Conservation (phyloP, 30 jellyfish, hydroid and myxozoan genomes). For the Hydractinia echinata region DNA sequence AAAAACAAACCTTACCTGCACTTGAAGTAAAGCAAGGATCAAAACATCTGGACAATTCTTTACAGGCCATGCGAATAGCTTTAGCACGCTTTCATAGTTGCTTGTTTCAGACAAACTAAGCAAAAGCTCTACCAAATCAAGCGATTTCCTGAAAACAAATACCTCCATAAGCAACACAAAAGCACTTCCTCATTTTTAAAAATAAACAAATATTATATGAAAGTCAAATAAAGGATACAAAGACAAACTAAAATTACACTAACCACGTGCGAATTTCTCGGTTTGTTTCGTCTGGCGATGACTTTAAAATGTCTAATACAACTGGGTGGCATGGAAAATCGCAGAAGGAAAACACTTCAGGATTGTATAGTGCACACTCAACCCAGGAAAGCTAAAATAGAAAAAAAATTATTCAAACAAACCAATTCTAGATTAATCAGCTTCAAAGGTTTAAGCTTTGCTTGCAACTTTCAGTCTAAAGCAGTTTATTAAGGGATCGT, state of each 20-base stretch:
- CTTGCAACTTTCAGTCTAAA: no score
- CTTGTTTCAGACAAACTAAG: slow-evolving; percentile 80
- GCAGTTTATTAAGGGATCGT: no score
- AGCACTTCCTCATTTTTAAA: neutral
- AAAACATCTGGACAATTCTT: slow-evolving; percentile 88
- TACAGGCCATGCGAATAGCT: slow-evolving; percentile 84
- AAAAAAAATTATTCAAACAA: neutral
- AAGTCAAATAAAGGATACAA: neutral
- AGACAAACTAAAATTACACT: neutral
- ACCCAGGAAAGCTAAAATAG: slow-evolving; percentile 73
- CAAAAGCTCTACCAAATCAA: slow-evolving; percentile 66
- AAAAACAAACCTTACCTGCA: slow-evolving; percentile 19
- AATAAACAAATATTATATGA: no score
- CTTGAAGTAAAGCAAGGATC: slow-evolving; percentile 75
- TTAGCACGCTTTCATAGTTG: slow-evolving; percentile 73
- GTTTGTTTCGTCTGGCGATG: slow-evolving; percentile 87
- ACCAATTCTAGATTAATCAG: no score
- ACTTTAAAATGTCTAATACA: slow-evolving; percentile 54
- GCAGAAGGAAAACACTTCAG: slow-evolving; percentile 75
- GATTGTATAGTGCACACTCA: slow-evolving; percentile 57
- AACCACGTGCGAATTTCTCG: slow-evolving; percentile 87
- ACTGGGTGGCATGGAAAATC: slow-evolving; percentile 80
- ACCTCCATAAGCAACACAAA: neutral
- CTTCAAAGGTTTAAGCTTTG: no score
- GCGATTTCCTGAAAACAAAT: slow-evolving; percentile 58